Conservation (phyloP, 2,113 vertebrate genomes). For the Panthera tigris region DNA sequence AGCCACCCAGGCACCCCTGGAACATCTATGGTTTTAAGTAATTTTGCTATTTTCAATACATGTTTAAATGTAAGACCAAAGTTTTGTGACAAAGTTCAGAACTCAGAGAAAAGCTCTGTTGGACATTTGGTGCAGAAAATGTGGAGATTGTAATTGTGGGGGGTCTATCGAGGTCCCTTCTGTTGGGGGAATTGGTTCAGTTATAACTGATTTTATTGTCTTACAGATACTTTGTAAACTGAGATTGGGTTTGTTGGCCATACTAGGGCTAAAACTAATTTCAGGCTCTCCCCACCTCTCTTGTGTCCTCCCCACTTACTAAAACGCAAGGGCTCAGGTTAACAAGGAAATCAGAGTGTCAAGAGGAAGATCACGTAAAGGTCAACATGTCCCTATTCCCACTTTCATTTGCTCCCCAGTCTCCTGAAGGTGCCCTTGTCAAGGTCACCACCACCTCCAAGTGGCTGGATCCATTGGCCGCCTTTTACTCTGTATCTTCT, state of each 20-base stretch:
- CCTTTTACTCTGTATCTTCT: not conserved
- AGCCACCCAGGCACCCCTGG: too few species aligned
- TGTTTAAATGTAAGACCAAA: slow-evolving; percentile 18
- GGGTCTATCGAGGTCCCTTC: not conserved
- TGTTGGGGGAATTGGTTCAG: not conserved
- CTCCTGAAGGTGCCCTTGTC: not conserved
- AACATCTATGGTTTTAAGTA: not conserved
- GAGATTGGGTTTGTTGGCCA: not conserved
- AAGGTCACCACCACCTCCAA: not conserved
- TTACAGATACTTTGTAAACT: not conserved
- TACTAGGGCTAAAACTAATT: slow-evolving; percentile 11
- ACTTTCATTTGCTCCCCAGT: not conserved
- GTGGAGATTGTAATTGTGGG: not conserved
- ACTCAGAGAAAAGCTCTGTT: not conserved
- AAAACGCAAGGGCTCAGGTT: not conserved
- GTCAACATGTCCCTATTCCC: not conserved
- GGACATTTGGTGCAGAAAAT: not conserved
- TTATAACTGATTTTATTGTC: not conserved
- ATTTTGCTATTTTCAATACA: slow-evolving; percentile 16
- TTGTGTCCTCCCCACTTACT: not conserved
- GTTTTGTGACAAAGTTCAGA: not conserved
- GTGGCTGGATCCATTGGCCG: not conserved
- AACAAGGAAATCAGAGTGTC: not conserved
- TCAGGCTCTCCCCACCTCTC: not conserved
- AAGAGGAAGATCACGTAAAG: not conserved